Evolutionary conservation across 2,888 invertebrate genomes (phyloP).

Genomic region (Tridacna crocea): DNA sequence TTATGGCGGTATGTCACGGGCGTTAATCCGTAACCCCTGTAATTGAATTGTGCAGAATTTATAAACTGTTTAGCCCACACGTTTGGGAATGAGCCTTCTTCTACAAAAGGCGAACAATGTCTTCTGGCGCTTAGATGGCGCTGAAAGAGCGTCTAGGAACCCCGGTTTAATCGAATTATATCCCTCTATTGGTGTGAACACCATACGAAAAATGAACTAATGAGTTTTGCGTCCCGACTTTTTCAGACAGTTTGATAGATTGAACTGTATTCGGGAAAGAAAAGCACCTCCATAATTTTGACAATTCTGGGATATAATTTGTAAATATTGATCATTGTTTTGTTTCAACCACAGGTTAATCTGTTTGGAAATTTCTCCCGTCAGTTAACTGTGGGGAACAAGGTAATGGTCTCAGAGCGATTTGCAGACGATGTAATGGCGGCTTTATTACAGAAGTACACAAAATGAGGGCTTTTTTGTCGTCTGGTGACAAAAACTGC

Average conservation of each 20-base stretch:
- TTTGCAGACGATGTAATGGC: slow-evolving; percentile 3
- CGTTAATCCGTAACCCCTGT: slow-evolving; percentile 50
- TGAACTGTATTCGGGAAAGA: slow-evolving; percentile 60
- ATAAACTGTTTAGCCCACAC: slow-evolving; percentile 75
- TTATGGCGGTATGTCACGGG: slow-evolving; percentile 65
- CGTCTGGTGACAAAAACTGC: no score
- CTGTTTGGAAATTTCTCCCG: slow-evolving; percentile 51
- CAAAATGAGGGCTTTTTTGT: no score
- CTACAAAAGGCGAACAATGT: slow-evolving; percentile 1
- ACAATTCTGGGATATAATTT: slow-evolving; percentile 57
- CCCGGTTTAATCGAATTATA: not conserved
- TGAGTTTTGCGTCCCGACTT: slow-evolving; percentile 51
- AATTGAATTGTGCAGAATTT: slow-evolving; percentile 76
- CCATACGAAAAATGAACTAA: slow-evolving; percentile 36
- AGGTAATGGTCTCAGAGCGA: slow-evolving; percentile 26
- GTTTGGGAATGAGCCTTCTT: not conserved
- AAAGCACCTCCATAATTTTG: slow-evolving; percentile 65
- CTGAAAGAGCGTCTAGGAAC: slow-evolving; percentile 1
- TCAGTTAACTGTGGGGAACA: not conserved
- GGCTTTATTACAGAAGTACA: no score
- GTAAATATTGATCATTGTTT: slow-evolving; percentile 63
- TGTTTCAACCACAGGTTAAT: slow-evolving; percentile 61
- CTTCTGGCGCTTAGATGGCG: slow-evolving; percentile 7
- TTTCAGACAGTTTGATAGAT: slow-evolving; percentile 61
- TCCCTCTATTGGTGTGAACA: not conserved